phyloP scores from a whole-genome alignment of 2,113 vertebrate species.

The Emydura subglobosa region DNA sequence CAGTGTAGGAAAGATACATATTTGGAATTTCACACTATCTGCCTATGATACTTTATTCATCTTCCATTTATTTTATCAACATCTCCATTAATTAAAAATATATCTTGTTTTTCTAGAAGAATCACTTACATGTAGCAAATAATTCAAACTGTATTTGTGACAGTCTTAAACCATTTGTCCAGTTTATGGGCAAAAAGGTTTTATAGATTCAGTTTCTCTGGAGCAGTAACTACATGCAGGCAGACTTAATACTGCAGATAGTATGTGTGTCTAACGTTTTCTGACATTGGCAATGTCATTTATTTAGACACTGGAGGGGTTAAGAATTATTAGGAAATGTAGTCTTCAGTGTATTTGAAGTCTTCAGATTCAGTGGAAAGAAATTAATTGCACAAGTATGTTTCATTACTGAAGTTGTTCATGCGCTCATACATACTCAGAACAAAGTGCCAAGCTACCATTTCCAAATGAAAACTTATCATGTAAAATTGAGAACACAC shows the following conservation, averaged over 20 bases:
- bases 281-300: not conserved
- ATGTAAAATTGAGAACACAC: not conserved
- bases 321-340: not conserved
- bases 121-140: not conserved
- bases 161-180: not conserved
- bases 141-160: not conserved
- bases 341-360: not conserved
- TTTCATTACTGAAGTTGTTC: not conserved
- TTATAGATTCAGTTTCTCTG: not conserved
- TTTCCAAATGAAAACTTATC: not conserved
- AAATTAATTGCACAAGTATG: not conserved
- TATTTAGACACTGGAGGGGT: not conserved
- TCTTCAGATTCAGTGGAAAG: not conserved
- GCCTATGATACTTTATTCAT: not conserved
- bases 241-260: not conserved
- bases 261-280: not conserved
- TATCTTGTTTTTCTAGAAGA: not conserved
- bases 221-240: not conserved
- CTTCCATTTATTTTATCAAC: not conserved
- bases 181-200: not conserved
- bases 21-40: not conserved
- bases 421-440: not conserved
- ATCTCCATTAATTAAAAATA: not conserved
- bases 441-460: not conserved
- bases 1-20: not conserved